Base-by-base conservation (phyloP, 2,888 invertebrate genomes). In the Halictus quadricinctus region DNA sequence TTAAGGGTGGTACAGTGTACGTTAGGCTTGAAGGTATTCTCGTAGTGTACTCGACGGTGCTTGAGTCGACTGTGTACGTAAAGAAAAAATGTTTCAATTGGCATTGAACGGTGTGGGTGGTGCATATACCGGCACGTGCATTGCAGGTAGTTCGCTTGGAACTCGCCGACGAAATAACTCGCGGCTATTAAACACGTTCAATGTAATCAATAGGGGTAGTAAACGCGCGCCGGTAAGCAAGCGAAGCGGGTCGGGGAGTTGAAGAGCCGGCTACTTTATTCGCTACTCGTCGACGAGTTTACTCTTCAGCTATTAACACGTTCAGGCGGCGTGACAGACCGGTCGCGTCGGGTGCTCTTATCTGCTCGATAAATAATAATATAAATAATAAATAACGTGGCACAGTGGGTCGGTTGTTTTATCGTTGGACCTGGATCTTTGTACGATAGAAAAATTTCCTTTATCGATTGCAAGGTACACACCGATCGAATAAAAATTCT, bases 171-270 rank as follows among this genome's bases (percentile, higher is more conserved):
- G 66, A 69, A 69, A 69, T 69, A 69, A 69, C 66, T 69, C 92
- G 90, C 87, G 80, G 77, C 72, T 76, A 58, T 69, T 18, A 29
- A 43, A 78, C 46, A 58, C 58, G 58, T 58, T 43, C n/a, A n/a
- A 18, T 46, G 54, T 41, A 48, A 41, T 41, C 58, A 75, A n/a
- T 69, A 69, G 66, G 66, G 66, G 66, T 69, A 69, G 41, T 69
- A 69, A 69, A 69, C 41, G 36, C 41, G 36, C 66, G 21, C 66
- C 66, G 41, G 66, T 69, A 41, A 69, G 66, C 36, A 69, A 69
- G 36, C 66, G 66, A 69, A 69, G 66, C 66, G 66, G 66, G 66
- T 69, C 66, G 66, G 66, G 36, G 41, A 69, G 66, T 69, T 69
- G 66, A 69, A 69, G 66, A 69, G 66, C 66, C 66, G 41, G 66